These are phyloP conservation scores for Ctenochaetus hawaiiensis DNA, from an alignment of 2,797 vertebrate species.

Conservation along the genomic window DNA sequence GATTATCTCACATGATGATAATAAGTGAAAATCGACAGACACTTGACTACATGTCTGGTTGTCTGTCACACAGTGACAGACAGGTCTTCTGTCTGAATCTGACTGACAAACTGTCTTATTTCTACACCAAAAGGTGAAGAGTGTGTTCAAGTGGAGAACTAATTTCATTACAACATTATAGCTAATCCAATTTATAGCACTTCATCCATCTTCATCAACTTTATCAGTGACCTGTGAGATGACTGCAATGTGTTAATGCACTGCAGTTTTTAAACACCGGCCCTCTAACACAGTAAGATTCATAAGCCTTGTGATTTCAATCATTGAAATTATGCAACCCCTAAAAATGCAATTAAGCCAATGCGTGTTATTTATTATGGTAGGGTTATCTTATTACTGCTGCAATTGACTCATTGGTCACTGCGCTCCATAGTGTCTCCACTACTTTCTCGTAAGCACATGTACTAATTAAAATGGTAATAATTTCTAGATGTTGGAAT, in stretches of 20 bases:
- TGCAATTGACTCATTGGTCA: constrained; percentile 66
- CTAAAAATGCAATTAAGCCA: constrained; percentile 72
- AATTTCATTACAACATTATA: constrained; percentile 70
- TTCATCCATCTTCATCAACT: constrained; percentile 76
- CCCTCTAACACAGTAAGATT: constrained; percentile 50
- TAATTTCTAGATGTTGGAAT: constrained; percentile 53
- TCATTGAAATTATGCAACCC: constrained; percentile 65
- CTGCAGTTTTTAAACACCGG: constrained; percentile 46
- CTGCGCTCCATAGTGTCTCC: constrained; percentile 32
- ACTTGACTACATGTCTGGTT: background rate
- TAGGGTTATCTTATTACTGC: constrained; percentile 60
- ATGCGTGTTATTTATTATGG: constrained; percentile 70
- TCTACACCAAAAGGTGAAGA: constrained; percentile 38
- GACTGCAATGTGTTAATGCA: constrained; percentile 57
- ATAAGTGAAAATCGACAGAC: background rate
- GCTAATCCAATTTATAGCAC: constrained; percentile 70
- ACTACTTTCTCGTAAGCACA: constrained; percentile 49
- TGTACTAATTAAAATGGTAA: constrained; percentile 70
- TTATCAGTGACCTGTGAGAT: constrained; percentile 73
- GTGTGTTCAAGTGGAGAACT: constrained; percentile 47
- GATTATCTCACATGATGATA: background rate
- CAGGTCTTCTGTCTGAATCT: constrained; percentile 13
- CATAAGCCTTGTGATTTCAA: constrained; percentile 53
- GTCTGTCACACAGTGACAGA: background rate
- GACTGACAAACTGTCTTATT: constrained; percentile 38